Base-by-base conservation (phyloP, 2,113 vertebrate species). In the Nyctereutes procyonoides region DNA sequence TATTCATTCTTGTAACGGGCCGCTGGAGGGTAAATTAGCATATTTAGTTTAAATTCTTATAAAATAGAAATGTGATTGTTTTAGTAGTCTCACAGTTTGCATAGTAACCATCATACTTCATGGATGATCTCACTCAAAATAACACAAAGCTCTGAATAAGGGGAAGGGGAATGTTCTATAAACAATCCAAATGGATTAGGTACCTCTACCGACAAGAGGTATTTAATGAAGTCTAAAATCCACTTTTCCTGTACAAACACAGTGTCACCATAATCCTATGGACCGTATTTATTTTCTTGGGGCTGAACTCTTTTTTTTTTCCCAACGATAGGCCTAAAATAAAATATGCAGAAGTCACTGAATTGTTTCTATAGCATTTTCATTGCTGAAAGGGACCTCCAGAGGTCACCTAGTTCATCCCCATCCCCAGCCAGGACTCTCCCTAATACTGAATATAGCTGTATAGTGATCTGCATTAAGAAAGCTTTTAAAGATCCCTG, bases 401-500 rank as follows among this genome's bases (percentile, higher is more conserved):
- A 96, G 84, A 94, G 84, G 95, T 97, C 95, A 98, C 87, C 63
- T 96, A 90, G 67, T 82, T 92, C 10, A 0, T 88, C 71, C 88
- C 9, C 0, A 69, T 97, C 87, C 85, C 92, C 62, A 97, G 94
- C 32, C 69, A 96, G 97, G 71, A 88, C 82, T 83, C 86, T 97
- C 83, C 74, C 81, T 96, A 96, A 88, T 65, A 96, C 95, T 91
- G 95, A 98, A 96, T 97, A 98, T 96, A 96, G 97, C 92, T 88
- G 35, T 94, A 83, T 55, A 97, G 97, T 20, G 8, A 98, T 98
- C 93, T 97, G 88, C 97, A 96, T 98, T 98, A 97, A 96, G 96
- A 98, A 98, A 96, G 96, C 97, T 98, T 98, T 98, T 97, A 98
- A 96, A 88, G 97, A 96, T 97, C 98, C 97, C 98, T 96, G 24